These are phyloP conservation scores for Melinaea menophilus DNA, from an alignment of 2,888 invertebrate genomes.

Conservation along the genomic window DNA sequence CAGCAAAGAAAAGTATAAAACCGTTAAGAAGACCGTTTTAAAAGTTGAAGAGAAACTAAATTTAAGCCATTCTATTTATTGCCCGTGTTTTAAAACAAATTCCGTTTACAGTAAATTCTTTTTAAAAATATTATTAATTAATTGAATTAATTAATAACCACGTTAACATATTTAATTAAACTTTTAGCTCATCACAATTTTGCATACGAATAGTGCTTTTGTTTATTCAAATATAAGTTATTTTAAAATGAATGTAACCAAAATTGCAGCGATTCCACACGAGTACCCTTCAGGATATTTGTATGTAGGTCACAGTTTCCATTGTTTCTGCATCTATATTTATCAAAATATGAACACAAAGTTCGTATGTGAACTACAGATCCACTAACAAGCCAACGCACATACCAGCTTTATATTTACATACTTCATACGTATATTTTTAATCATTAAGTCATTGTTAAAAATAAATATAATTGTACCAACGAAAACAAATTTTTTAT, in stretches of 20 bases:
- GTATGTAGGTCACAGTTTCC: slow-evolving; percentile 8
- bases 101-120: background rate
- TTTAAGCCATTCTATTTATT: too few relatives aligned
- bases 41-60: too few relatives aligned
- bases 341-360: slow-evolving; percentile 4
- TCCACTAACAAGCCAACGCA: slow-evolving; percentile 1
- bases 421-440: background rate
- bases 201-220: too few relatives aligned
- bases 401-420: background rate
- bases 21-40: too few relatives aligned
- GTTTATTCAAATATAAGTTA: background rate
- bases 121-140: background rate
- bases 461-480: background rate
- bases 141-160: background rate
- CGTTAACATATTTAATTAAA: background rate
- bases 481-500: background rate
- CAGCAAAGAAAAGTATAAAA: too few relatives aligned
- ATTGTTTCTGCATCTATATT: slow-evolving; percentile 6
- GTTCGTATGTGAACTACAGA: background rate
- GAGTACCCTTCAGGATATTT: slow-evolving; percentile 2
- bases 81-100: background rate
- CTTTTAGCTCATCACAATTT: too few relatives aligned
- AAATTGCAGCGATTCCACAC: slow-evolving; percentile 3
- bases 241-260: slow-evolving; percentile 4
- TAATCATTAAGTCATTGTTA: background rate